These are phyloP conservation scores for Scrobipalpa costella DNA, from an alignment of 2,888 invertebrate genomes.

Conservation along the genomic window DNA sequence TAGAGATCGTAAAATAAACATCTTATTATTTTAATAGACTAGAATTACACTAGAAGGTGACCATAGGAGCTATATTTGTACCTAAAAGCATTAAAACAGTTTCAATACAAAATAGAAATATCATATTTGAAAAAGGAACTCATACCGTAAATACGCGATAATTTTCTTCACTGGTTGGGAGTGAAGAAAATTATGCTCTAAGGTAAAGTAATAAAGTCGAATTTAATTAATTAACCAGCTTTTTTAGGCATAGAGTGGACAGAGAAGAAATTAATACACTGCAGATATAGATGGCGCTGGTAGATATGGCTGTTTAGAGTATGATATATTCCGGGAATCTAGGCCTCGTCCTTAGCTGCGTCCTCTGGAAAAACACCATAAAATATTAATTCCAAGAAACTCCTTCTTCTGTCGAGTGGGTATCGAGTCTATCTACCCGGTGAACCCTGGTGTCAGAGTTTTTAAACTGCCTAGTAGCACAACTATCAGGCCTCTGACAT, in stretches of 20 bases:
- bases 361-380: conserved; percentile 49
- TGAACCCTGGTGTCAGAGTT: no score
- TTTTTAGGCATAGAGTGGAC: conserved; percentile 31
- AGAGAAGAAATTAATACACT: conserved; percentile 30
- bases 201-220: conserved; percentile 27
- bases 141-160: conserved; percentile 44
- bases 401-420: no score
- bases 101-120: neutral
- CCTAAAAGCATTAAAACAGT: conserved; percentile 31
- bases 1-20: conserved; percentile 51
- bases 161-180: conserved; percentile 57
- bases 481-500: no score
- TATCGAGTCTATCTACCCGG: no score
- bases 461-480: no score
- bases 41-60: conserved; percentile 69
- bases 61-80: conserved; percentile 66
- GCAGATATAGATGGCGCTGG: conserved; percentile 37
- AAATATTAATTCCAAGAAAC: conserved; percentile 27
- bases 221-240: conserved; percentile 8
- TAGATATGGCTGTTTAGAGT: conserved; percentile 46
- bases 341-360: conserved; percentile 66
- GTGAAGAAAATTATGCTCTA: conserved; percentile 46
- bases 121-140: conserved; percentile 44
- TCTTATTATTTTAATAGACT: conserved; percentile 42
- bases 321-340: conserved; percentile 50